Base-by-base conservation (phyloP, 2,888 invertebrate species). In the Pecten maximus region DNA sequence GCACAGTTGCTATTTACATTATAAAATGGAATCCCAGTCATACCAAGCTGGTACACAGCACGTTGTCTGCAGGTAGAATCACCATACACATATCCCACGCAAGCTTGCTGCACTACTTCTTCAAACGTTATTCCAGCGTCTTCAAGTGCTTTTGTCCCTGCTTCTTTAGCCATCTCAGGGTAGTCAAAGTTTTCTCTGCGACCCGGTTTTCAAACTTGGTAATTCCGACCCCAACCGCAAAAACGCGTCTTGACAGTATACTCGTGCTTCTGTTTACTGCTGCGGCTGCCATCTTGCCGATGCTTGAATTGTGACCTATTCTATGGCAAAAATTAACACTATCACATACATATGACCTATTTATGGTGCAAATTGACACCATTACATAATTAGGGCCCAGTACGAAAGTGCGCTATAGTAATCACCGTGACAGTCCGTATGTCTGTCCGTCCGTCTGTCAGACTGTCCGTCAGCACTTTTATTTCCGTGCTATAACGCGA, bases 1-100 rank as follows among this genome's bases (percentile, higher is more conserved):
- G 99, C 98, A 96, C 99, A 99, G 96, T 99, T 99, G 96, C 99
- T 99, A 97, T 99, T 99, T 23, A 99, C 99, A 97, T 99, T 99
- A 97, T 98, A 98, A 93, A 99, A 98, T 6, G 99, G 99, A 93
- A 99, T 99, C 87, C 99, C 99, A 54, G 98, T 99, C 98, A 99
- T 98, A 91, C 99, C 99, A 87, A 99, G 97, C 96, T 98, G 98
- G 97, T 99, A 99, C 12, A 99, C 97, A 0, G 99, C 99, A 93
- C 99, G 97, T 97, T 99, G 99, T 0, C 99, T 99, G 97, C 98
- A 98, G 3, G 99, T 98, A 0, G 99, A 99, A 97, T 99, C 99
- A 97, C 98, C 99, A 96, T 98, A 99, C 50, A 99, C 99, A 97
- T 98, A 99, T 54, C 99, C 99, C 92, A 98, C 98, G 91, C 98